These are phyloP conservation scores for Procambarus virginalis DNA, from an alignment of 1,140 invertebrate species.

Conservation along the genomic window DNA sequence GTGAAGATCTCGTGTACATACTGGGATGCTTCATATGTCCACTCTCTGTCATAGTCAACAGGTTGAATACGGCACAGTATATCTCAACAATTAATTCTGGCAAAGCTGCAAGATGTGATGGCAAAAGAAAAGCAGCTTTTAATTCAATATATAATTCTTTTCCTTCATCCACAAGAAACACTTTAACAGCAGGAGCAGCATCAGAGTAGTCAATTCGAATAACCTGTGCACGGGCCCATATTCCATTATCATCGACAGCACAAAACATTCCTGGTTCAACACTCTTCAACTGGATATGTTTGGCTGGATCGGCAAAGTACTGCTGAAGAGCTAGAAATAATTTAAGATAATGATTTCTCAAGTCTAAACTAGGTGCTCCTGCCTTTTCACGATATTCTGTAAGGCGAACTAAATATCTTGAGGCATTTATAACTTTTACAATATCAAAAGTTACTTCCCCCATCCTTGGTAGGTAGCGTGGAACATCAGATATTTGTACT, in stretches of 20 bases:
- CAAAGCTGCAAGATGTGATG: conserved; percentile 10
- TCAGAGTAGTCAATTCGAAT: conserved; percentile 22
- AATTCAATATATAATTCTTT: conserved; percentile 23
- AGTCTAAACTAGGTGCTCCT: neutral
- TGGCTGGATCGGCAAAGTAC: conserved; percentile 26
- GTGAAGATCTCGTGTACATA: conserved; percentile 19
- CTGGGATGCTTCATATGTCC: conserved; percentile 43
- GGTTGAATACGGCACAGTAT: conserved; percentile 44
- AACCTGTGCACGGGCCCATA: conserved; percentile 33
- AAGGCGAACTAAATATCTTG: conserved; percentile 37
- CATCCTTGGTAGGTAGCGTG: conserved; percentile 2
- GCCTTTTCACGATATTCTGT: conserved; percentile 36
- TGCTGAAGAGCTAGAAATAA: conserved; percentile 33
- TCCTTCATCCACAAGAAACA: conserved; percentile 58
- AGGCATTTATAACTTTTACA: conserved; percentile 47
- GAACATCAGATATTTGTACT: conserved; percentile 8
- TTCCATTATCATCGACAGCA: conserved; percentile 14
- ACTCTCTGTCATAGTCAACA: conserved; percentile 23
- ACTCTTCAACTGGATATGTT: neutral
- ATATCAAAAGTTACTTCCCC: conserved; percentile 46
- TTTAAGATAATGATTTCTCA: conserved; percentile 26
- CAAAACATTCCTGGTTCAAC: conserved; percentile 14
- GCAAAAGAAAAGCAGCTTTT: conserved; percentile 11
- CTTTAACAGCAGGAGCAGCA: neutral
- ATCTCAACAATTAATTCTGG: conserved; percentile 52